phyloP scores from a whole-genome alignment of 2,113 vertebrate species.

The Corythaixoides concolor region DNA sequence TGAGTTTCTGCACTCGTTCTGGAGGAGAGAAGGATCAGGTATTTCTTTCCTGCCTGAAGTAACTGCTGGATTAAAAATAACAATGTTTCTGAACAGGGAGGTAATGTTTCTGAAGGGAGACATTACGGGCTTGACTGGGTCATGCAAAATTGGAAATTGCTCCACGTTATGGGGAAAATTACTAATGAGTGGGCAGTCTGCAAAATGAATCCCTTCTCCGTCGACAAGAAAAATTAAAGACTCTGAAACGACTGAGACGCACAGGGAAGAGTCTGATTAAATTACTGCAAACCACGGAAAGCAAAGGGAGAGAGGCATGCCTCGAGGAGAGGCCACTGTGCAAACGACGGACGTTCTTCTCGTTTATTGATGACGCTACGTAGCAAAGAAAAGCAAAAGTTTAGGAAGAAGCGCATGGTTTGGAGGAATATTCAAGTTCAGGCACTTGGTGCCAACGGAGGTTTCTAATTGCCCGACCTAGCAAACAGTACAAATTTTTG shows the following conservation, averaged over 20 bases:
- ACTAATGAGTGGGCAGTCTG: neutral
- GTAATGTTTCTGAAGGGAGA: neutral
- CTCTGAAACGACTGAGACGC: neutral
- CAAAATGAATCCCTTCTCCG: neutral
- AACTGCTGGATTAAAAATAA: neutral
- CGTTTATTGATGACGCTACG: rapidly evolving
- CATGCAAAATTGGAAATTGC: neutral
- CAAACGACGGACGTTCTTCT: neutral
- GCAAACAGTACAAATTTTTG: neutral
- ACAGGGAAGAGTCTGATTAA: neutral
- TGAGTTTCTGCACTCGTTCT: neutral
- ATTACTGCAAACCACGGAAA: neutral
- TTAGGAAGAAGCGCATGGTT: neutral
- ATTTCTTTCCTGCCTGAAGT: neutral
- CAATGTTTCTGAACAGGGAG: neutral
- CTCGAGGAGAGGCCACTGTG: neutral
- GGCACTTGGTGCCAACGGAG: neutral
- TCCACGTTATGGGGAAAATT: neutral
- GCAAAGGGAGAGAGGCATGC: neutral
- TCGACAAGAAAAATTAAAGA: neutral
- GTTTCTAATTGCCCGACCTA: neutral
- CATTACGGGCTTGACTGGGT: neutral
- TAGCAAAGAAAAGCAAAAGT: neutral
- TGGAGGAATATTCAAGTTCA: neutral
- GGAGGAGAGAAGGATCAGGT: neutral